A percentile compares a stretch with the other conserved stretches of the same genome.
phyloP scores from a whole-genome alignment of 2,113 vertebrate genomes.

The Upupa epops region DNA sequence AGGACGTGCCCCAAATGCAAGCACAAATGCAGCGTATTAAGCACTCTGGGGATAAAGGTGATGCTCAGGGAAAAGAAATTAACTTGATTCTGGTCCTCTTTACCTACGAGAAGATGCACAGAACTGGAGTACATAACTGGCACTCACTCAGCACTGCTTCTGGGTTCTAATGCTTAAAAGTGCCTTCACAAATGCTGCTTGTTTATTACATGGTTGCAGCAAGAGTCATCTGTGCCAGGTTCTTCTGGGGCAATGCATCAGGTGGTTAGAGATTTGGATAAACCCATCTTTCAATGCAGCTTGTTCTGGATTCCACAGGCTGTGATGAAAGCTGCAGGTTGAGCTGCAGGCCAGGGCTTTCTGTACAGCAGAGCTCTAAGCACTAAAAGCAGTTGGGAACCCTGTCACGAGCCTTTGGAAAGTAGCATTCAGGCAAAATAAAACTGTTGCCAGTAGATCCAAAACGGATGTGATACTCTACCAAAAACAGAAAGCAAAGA shows the following conservation, averaged over 20 bases:
- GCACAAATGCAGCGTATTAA: background rate
- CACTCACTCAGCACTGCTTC: background rate
- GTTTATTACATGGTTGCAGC: background rate
- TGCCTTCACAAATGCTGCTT: rapidly evolving
- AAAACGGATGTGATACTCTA: background rate
- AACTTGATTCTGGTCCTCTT: background rate
- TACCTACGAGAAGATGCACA: background rate
- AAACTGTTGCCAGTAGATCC: background rate
- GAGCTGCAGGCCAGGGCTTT: background rate
- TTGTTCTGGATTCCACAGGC: background rate
- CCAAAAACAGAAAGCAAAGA: background rate
- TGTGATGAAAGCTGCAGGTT: background rate
- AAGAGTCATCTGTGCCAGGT: background rate
- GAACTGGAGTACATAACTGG: background rate
- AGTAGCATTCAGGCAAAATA: background rate
- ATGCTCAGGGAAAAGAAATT: background rate
- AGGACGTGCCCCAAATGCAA: background rate
- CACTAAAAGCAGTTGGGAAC: background rate
- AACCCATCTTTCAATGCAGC: background rate
- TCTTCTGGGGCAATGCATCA: background rate
- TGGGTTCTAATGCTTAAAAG: background rate
- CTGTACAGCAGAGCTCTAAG: background rate
- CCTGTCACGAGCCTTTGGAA: background rate
- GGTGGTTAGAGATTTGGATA: background rate
- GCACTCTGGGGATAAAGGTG: background rate